Evolutionary conservation across 1,140 invertebrate genomes (phyloP).

Genomic region (Fopius arisanus): DNA sequence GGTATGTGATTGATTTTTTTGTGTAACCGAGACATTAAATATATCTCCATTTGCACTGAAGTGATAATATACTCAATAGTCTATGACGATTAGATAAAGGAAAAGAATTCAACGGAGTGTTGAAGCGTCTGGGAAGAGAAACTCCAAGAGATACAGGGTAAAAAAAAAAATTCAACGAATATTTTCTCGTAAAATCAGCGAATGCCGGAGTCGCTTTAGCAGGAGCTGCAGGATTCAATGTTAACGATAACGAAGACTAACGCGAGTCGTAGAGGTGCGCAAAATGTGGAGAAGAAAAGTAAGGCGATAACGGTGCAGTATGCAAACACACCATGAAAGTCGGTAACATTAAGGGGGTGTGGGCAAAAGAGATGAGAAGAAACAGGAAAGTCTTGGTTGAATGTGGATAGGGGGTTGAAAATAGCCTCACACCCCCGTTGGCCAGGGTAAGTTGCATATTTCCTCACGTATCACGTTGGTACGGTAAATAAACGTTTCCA

Average conservation of each 20-base stretch:
- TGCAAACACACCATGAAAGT: slow-evolving; percentile 14
- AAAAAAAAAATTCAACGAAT: not conserved
- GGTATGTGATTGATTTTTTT: not conserved
- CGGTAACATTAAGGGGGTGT: not conserved
- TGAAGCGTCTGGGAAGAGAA: not conserved
- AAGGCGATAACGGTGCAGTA: slow-evolving; percentile 14
- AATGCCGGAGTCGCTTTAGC: not conserved
- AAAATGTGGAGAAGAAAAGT: slow-evolving; percentile 4
- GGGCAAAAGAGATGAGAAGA: slow-evolving; percentile 3
- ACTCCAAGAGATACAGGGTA: not conserved
- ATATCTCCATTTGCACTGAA: not conserved
- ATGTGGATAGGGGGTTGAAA: not conserved
- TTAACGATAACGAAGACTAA: slow-evolving; percentile 24
- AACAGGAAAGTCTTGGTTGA: not conserved
- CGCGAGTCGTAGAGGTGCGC: not conserved
- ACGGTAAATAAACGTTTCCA: slow-evolving; percentile 17
- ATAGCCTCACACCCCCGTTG: not conserved
- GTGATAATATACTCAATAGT: not conserved
- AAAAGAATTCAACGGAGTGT: not conserved
- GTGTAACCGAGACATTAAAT: not conserved
- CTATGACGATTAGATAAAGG: not conserved
- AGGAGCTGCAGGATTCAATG: not conserved
- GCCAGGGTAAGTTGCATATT: not conserved
- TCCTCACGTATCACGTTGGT: not conserved
- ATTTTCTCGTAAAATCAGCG: slow-evolving; percentile 4